These are phyloP conservation scores for Melipona beecheii DNA, from an alignment of 2,888 invertebrate species.

Conservation along the genomic window DNA sequence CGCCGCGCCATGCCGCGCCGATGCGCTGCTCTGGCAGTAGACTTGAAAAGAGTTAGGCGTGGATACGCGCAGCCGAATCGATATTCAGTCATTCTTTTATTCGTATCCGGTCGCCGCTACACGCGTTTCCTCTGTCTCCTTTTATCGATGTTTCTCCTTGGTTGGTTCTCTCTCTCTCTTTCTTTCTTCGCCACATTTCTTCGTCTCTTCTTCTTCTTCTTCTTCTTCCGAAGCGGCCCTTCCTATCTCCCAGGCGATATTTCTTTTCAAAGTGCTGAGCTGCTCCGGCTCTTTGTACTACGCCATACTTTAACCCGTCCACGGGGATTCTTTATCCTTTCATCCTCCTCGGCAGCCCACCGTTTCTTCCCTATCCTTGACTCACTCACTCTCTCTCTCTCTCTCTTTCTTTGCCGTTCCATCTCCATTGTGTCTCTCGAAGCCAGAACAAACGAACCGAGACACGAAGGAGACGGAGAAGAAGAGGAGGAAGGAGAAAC, in stretches of 20 bases:
- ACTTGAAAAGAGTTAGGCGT: slow-evolving; percentile 49
- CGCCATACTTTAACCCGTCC: slow-evolving; percentile 68
- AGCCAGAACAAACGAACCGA: slow-evolving; percentile 41
- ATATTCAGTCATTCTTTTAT: slow-evolving; percentile 75
- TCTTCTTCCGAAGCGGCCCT: slow-evolving; percentile 36
- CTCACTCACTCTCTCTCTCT: background rate
- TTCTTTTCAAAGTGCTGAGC: slow-evolving; percentile 72
- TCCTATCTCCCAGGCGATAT: slow-evolving; percentile 66
- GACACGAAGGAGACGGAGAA: slow-evolving; percentile 30
- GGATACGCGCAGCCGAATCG: slow-evolving; percentile 72
- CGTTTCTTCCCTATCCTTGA: slow-evolving; percentile 12
- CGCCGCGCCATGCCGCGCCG: background rate
- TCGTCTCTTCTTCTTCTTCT: background rate
- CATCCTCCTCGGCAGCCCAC: background rate
- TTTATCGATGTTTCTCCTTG: slow-evolving; percentile 54
- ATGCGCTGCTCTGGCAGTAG: background rate
- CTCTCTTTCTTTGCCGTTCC: background rate
- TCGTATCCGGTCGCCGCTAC: slow-evolving; percentile 57
- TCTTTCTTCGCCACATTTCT: slow-evolving; percentile 19
- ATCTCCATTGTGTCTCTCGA: slow-evolving; percentile 17
- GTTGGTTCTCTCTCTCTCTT: background rate
- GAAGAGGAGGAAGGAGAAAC: slow-evolving; percentile 9
- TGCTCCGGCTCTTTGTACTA: slow-evolving; percentile 64
- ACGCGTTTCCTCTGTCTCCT: slow-evolving; percentile 36
- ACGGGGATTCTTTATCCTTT: slow-evolving; percentile 64